Conservation (phyloP, 1,140 invertebrate species). For the Globodera rostochiensis region DNA sequence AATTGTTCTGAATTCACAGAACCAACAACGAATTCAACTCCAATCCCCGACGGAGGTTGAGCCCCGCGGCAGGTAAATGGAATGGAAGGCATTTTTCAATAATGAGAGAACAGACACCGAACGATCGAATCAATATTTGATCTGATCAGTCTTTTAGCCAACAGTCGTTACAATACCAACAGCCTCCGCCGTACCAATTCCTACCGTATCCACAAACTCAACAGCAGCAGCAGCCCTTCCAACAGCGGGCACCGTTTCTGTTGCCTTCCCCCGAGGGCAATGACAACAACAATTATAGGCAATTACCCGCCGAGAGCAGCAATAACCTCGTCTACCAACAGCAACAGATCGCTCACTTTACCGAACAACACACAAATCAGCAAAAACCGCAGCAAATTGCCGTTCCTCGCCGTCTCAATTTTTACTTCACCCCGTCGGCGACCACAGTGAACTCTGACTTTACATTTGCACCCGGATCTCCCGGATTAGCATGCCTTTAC, state of each 20-base stretch:
- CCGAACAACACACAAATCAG: not conserved
- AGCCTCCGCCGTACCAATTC: not conserved
- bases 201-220: not conserved
- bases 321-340: not conserved
- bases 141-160: too few species aligned
- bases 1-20: not conserved
- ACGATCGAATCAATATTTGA: too few species aligned
- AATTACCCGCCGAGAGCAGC: too few species aligned
- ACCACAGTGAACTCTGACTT: constrained; percentile 23
- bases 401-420: not conserved
- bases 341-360: not conserved
- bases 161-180: not conserved
- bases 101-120: too few species aligned
- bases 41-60: not conserved
- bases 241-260: not conserved
- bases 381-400: not conserved
- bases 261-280: not conserved
- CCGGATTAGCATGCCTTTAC: constrained; percentile 15
- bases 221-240: not conserved
- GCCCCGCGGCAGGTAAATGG: not conserved
- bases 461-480: not conserved
- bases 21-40: not conserved
- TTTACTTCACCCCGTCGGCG: constrained; percentile 16
- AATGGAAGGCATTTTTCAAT: not conserved
- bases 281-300: too few species aligned